Base-by-base conservation (phyloP, 2,113 vertebrate species). In the Solea solea region DNA sequence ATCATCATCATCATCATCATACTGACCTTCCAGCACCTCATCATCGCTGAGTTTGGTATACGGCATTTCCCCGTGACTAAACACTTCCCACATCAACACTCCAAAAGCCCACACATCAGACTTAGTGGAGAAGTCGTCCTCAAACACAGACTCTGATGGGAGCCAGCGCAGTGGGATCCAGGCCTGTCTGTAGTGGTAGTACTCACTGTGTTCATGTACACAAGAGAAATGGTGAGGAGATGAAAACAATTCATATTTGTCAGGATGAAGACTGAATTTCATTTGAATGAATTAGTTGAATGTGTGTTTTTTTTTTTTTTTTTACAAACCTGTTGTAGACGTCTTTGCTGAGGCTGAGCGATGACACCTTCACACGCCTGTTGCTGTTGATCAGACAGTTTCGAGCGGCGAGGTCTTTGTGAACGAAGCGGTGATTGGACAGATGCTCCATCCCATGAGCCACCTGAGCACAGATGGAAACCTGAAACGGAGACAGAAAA, bases 1-100 rank as follows among this genome's bases (percentile, higher is more conserved):
- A 21, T 21, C 21, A 21, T 21, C 21, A 21, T 21, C 21, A 21
- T 21, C 21, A 21, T 21, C 34, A 4, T 67, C 45, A 55, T 28
- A 69, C 91, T 83, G 86, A 99, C 98, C 97, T 93, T 96, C 94
- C 65, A 99, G 92, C 41, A 97, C 95, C 64, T 98, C 95, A 0
- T 98, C 96, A 0, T 99, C 96, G 0, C 87, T 92, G 81, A 97
- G 92, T 4, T 94, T 91, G 9, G 83, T 41, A 34, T 96, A 94
- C 0, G 98, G 98, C 94, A 98, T 92, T 83, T 99, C 97, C 11
- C 97, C 98, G 0, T 94, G 95, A 1, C 84, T 96, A 90, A 99
- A 99, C 63, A 99, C 95, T 59, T 99, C 98, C 98, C 97, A 99
- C 97, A 99, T 96, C 55, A 99, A 88, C 59, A 99, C 96, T 1